These are phyloP conservation scores for Lochmaea crataegi DNA, from an alignment of 2,888 invertebrate species.

Conservation along the genomic window DNA sequence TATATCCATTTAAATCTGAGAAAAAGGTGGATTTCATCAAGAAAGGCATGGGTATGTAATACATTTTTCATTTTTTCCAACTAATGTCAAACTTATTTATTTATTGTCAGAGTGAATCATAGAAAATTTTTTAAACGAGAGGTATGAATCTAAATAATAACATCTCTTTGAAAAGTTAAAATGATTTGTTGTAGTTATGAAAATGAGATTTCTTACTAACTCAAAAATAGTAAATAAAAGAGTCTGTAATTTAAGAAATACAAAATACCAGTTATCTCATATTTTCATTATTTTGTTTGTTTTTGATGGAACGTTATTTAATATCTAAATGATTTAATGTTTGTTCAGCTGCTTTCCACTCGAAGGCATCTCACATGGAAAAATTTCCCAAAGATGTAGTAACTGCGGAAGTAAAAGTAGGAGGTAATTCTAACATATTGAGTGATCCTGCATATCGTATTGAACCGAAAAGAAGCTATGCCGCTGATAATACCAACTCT, in stretches of 20 bases:
- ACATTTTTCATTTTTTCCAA: neutral
- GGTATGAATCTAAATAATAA: too few relatives aligned
- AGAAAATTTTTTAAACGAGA: neutral
- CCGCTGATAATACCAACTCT: slow-evolving; percentile 67
- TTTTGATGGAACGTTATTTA: too few relatives aligned
- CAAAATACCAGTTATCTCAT: too few relatives aligned
- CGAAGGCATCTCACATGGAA: slow-evolving; percentile 77
- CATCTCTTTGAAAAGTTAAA: too few relatives aligned
- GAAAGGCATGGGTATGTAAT: slow-evolving; percentile 80
- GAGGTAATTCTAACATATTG: slow-evolving; percentile 78
- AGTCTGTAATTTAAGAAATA: too few relatives aligned
- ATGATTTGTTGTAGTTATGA: too few relatives aligned
- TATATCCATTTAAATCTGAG: slow-evolving; percentile 82
- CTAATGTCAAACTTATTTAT: too few relatives aligned
- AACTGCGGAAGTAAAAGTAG: slow-evolving; percentile 78
- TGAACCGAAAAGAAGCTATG: slow-evolving; percentile 68
- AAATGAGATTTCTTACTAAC: too few relatives aligned
- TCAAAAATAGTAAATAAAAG: too few relatives aligned
- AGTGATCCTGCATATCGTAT: slow-evolving; percentile 70
- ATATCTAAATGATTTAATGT: neutral
- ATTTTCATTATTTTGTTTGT: too few relatives aligned
- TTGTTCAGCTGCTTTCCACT: slow-evolving; percentile 67
- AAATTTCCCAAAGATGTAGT: slow-evolving; percentile 84
- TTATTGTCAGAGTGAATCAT: too few relatives aligned
- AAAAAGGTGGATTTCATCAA: slow-evolving; percentile 84